Evolutionary conservation across 2,888 invertebrate genomes (phyloP).

Genomic region (Drepana falcataria): DNA sequence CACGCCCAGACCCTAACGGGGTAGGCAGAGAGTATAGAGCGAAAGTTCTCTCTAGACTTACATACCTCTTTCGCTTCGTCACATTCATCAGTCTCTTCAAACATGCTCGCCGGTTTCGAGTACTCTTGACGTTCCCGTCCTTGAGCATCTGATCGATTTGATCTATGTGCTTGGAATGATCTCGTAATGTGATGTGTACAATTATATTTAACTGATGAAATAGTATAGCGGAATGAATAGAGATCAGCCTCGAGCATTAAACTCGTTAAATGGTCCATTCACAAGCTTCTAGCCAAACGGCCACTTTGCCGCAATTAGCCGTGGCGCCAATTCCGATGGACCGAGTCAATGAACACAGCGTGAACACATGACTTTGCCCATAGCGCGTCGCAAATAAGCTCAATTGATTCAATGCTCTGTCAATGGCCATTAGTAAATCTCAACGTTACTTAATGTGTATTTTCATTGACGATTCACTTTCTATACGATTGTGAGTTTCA

Average conservation of each 20-base stretch:
- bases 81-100: no score
- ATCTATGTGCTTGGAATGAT: no score
- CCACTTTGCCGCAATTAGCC: conserved; percentile 60
- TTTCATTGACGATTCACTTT: no score
- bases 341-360: conserved; percentile 10
- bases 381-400: conserved; percentile 9
- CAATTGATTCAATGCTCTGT: conserved; percentile 15
- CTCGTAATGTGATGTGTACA: conserved; percentile 1
- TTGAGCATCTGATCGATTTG: no score
- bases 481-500: no score
- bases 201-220: conserved; percentile 16
- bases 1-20: no score
- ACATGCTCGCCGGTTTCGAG: no score
- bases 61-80: no score
- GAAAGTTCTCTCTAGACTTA: no score
- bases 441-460: not conserved
- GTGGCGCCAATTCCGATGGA: conserved; percentile 42
- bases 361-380: conserved; percentile 10
- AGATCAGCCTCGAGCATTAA: conserved; percentile 28
- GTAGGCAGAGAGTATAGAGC: no score
- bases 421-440: conserved; percentile 7
- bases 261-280: conserved; percentile 51
- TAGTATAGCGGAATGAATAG: conserved; percentile 18
- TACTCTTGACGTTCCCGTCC: no score
- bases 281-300: conserved; percentile 39